Conservation (phyloP, 1,140 invertebrate genomes). For the Drosophila seguyi region DNA sequence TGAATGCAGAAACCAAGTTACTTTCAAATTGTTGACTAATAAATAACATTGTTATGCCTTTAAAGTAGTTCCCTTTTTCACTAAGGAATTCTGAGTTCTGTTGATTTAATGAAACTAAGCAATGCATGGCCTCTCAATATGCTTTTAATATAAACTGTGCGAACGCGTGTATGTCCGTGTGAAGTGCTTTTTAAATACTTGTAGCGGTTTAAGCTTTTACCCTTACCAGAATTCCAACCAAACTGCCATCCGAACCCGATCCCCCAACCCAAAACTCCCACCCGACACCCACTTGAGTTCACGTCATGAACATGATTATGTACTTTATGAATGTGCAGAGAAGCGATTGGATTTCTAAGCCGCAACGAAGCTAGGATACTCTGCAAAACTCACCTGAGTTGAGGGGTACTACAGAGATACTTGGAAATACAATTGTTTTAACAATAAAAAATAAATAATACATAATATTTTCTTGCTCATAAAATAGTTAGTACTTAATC, state of each 20-base stretch:
- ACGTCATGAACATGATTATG: conserved; percentile 83
- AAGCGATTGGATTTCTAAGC: conserved; percentile 26
- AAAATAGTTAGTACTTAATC: neutral
- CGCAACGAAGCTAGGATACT: conserved; percentile 10
- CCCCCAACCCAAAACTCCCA: conserved; percentile 20
- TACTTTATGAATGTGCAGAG: conserved; percentile 79
- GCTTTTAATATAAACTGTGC: conserved; percentile 57
- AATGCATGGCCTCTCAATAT: conserved; percentile 55
- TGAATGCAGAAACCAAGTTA: neutral
- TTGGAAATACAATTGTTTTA: neutral
- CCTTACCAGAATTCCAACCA: conserved; percentile 38
- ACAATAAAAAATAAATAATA: neutral
- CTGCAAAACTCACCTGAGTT: neutral
- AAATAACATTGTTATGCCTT: conserved; percentile 14
- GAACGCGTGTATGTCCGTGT: conserved; percentile 38
- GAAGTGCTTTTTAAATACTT: conserved; percentile 81
- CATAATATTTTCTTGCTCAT: neutral
- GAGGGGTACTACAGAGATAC: neutral
- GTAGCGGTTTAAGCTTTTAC: conserved; percentile 78
- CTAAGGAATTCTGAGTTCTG: conserved; percentile 2
- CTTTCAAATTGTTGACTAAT: neutral
- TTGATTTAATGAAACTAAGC: conserved; percentile 61
- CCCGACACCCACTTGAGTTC: conserved; percentile 66
- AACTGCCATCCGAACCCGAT: conserved; percentile 8
- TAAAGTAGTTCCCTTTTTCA: neutral